phyloP scores from a whole-genome alignment of 2,888 invertebrate genomes.

The Apocheima hispidaria region DNA sequence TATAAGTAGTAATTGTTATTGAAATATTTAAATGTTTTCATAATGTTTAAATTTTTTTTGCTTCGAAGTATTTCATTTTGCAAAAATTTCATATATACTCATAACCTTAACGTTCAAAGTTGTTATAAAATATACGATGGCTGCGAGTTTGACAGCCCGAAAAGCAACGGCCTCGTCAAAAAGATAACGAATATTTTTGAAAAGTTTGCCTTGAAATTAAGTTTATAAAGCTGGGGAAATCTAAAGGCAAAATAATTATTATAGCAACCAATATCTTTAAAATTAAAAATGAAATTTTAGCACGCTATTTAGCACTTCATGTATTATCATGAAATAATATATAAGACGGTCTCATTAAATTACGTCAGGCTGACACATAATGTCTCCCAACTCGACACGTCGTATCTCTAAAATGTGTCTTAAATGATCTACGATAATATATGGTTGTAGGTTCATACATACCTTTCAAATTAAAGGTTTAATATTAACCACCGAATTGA shows the following conservation, averaged over 20 bases:
- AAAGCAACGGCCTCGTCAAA: not conserved
- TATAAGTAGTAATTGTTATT: slow-evolving; percentile 8
- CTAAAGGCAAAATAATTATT: not conserved
- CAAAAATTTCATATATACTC: not conserved
- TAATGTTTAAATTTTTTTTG: slow-evolving; percentile 8
- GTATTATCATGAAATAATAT: not conserved
- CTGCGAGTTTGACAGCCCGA: not conserved
- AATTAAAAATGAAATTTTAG: slow-evolving; percentile 3
- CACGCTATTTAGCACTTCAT: not conserved
- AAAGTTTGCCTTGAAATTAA: too few relatives aligned
- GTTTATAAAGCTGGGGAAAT: too few relatives aligned
- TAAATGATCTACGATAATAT: not conserved
- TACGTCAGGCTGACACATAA: not conserved
- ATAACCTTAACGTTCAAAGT: slow-evolving; percentile 17
- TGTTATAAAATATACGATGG: not conserved
- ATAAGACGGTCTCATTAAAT: not conserved
- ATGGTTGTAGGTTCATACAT: not conserved
- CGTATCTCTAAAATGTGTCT: not conserved
- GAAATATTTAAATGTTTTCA: not conserved
- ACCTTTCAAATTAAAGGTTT: not conserved
- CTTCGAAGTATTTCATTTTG: slow-evolving; percentile 1
- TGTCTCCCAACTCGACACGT: too few relatives aligned
- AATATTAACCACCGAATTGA: not conserved
- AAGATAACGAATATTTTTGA: too few relatives aligned
- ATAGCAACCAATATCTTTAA: not conserved